A percentile compares a stretch with the other conserved stretches of the same genome.
Conservation (phyloP, 2,888 invertebrate genomes). For the Orgyia antiqua region DNA sequence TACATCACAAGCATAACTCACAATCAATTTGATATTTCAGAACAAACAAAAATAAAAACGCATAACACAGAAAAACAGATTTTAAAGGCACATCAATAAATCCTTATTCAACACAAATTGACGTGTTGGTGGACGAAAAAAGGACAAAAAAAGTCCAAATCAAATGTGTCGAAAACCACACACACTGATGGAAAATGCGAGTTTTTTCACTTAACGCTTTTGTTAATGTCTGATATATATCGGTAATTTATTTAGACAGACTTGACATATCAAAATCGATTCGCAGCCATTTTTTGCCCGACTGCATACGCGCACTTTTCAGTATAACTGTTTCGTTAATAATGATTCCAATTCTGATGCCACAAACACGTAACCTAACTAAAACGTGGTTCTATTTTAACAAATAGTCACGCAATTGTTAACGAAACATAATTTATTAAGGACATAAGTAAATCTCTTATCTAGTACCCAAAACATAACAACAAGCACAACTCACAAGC, state of each 20-base stretch:
- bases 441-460: no score
- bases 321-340: no score
- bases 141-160: slow-evolving; percentile 21
- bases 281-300: no score
- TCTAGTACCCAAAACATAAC: no score
- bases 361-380: no score
- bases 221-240: slow-evolving; percentile 65
- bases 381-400: no score
- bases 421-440: no score
- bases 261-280: slow-evolving; percentile 25
- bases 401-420: no score
- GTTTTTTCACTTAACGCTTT: slow-evolving; percentile 41
- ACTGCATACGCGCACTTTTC: no score
- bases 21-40: neutral
- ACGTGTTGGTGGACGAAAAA: slow-evolving; percentile 13
- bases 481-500: no score
- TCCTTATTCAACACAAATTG: slow-evolving; percentile 22
- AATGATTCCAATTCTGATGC: no score
- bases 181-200: slow-evolving; percentile 29
- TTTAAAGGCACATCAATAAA: slow-evolving; percentile 15
- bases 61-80: slow-evolving; percentile 6
- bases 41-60: neutral
- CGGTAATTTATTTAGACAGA: slow-evolving; percentile 49
- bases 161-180: slow-evolving; percentile 32
- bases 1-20: neutral